These are phyloP conservation scores for Rhopalosiphum maidis DNA, from an alignment of 1,140 invertebrate species.

Conservation along the genomic window DNA sequence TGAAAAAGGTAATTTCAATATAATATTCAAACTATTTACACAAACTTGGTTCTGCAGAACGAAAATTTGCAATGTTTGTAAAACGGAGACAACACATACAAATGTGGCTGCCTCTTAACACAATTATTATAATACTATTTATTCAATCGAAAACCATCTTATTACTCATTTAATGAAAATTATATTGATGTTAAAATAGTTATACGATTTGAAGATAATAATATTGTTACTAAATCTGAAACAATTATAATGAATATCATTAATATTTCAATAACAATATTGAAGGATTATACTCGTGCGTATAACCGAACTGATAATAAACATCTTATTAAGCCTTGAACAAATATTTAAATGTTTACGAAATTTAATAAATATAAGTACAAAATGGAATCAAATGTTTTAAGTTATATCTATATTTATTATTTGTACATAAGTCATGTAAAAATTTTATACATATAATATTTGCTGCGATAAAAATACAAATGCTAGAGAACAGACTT, in stretches of 20 bases:
- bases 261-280: neutral
- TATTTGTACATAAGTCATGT: neutral
- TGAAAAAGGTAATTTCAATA: too few relatives aligned
- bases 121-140: neutral
- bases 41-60: too few relatives aligned
- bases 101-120: neutral
- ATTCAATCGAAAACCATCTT: neutral
- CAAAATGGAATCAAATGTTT: neutral
- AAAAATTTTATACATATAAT: neutral
- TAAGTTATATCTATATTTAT: neutral
- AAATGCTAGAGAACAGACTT: neutral
- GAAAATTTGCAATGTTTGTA: too few relatives aligned
- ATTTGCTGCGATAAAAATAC: neutral
- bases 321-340: neutral
- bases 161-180: neutral
- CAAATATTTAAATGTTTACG: neutral
- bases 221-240: neutral
- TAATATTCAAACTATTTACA: too few relatives aligned
- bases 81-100: too few relatives aligned
- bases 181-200: neutral
- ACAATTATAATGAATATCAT: slow-evolving; percentile 1
- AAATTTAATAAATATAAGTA: neutral
- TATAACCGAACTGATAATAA: neutral
- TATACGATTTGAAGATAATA: neutral
- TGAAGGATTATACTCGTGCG: neutral